Conservation (phyloP, 1,140 invertebrate species). For the Anastatus disparis region DNA sequence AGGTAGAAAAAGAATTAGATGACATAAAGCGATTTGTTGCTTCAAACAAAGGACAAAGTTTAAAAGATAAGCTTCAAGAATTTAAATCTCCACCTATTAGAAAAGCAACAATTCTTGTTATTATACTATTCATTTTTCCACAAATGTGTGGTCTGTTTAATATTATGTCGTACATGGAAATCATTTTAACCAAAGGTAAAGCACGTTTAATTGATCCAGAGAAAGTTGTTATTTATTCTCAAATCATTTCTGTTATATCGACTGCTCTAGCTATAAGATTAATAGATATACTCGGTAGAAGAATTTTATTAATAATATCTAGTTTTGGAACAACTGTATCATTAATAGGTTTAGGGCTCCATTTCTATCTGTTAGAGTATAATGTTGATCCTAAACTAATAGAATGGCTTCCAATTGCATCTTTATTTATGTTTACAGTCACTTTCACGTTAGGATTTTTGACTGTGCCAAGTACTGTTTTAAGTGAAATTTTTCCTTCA, state of each 20-base stretch:
- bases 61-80: slow-evolving; percentile 67
- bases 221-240: slow-evolving; percentile 73
- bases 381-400: background rate
- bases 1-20: slow-evolving; percentile 71
- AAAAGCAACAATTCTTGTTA: slow-evolving; percentile 72
- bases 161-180: slow-evolving; percentile 76
- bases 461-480: slow-evolving; percentile 76
- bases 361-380: slow-evolving; percentile 68
- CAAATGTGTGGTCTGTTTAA: slow-evolving; percentile 79
- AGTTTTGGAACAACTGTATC: slow-evolving; percentile 65
- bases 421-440: slow-evolving; percentile 34
- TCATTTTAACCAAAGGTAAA: slow-evolving; percentile 74
- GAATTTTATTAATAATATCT: slow-evolving; percentile 73
- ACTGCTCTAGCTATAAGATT: slow-evolving; percentile 70
- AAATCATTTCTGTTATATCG: slow-evolving; percentile 72
- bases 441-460: slow-evolving; percentile 69
- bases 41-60: slow-evolving; percentile 59
- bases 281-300: slow-evolving; percentile 76
- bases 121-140: slow-evolving; percentile 76
- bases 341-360: slow-evolving; percentile 68
- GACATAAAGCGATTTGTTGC: slow-evolving; percentile 70
- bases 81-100: slow-evolving; percentile 68
- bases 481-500: slow-evolving; percentile 78
- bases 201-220: slow-evolving; percentile 61
- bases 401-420: slow-evolving; percentile 52